A percentile compares a stretch with the other conserved stretches of the same genome.
These are phyloP conservation scores for Cyphomyrus plagiostoma DNA, from an alignment of 2,113 vertebrate species.

Conservation along the genomic window DNA sequence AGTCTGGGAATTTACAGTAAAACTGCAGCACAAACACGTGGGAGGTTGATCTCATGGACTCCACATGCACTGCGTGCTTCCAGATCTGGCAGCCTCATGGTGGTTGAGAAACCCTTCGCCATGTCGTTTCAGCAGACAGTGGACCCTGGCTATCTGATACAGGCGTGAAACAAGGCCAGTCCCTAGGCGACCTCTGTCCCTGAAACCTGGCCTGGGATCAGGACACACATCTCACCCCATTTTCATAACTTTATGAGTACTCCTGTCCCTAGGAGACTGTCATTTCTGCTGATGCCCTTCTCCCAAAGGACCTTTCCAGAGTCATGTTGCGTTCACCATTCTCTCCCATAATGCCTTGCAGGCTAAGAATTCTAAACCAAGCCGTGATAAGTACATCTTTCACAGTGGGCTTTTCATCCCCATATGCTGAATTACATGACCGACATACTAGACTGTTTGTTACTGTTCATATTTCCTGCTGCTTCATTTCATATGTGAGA, in stretches of 20 bases:
- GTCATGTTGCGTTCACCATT: not conserved
- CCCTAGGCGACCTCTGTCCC: not conserved
- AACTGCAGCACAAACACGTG: not conserved
- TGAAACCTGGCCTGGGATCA: slow-evolving; percentile 10
- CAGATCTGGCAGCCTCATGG: not conserved
- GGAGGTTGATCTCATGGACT: not conserved
- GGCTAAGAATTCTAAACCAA: not conserved
- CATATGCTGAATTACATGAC: not conserved
- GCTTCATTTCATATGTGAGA: not conserved
- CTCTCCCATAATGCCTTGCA: not conserved
- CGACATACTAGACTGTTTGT: not conserved
- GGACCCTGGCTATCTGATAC: not conserved
- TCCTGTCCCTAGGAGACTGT: not conserved
- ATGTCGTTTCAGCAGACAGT: not conserved
- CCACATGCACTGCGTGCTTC: not conserved
- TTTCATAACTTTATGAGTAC: not conserved
- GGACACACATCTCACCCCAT: not conserved
- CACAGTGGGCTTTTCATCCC: not conserved
- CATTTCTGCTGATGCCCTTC: not conserved
- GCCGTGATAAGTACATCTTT: not conserved
- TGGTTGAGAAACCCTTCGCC: slow-evolving; percentile 4
- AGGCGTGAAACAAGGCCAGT: not conserved
- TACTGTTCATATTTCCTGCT: not conserved
- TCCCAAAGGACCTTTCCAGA: not conserved
- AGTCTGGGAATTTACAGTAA: not conserved